A percentile compares a stretch with the other conserved stretches of the same genome.
phyloP scores from a whole-genome alignment of 2,888 invertebrate species.

The Dyspetes luteomarginatus region DNA sequence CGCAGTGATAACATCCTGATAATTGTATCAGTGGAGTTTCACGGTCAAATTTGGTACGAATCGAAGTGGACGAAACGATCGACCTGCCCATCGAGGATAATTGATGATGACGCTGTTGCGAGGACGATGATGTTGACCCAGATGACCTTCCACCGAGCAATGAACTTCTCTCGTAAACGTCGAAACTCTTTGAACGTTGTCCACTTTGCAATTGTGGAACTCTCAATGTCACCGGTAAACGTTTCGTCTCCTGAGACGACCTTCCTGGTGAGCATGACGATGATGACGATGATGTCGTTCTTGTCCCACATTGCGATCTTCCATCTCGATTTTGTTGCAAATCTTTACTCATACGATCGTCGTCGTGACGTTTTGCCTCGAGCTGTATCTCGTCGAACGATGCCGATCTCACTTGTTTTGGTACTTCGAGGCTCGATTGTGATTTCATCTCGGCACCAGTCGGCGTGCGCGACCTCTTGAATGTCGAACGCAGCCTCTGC shows the following conservation, averaged over 20 bases:
- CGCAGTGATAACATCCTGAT: constrained; percentile 91
- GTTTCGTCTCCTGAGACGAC: constrained; percentile 75
- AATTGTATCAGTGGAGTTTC: constrained; percentile 87
- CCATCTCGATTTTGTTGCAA: constrained; percentile 59
- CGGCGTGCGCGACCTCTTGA: constrained; percentile 94
- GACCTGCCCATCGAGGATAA: constrained; percentile 52
- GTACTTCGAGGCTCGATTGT: constrained; percentile 95
- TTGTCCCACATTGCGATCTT: constrained; percentile 59
- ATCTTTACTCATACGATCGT: constrained; percentile 70
- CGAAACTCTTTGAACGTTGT: constrained; percentile 92
- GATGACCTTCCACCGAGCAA: constrained; percentile 66
- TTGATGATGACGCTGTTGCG: constrained; percentile 71
- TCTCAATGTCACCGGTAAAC: constrained; percentile 82
- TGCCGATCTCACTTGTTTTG: constrained; percentile 94
- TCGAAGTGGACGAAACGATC: constrained; percentile 71
- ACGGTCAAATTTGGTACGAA: constrained; percentile 80
- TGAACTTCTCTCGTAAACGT: constrained; percentile 88
- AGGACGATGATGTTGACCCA: constrained; percentile 57
- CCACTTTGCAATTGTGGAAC: constrained; percentile 87
- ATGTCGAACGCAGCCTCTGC: constrained; percentile 93
- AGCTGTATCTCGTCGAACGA: constrained; percentile 95
- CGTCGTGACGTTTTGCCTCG: constrained; percentile 88
- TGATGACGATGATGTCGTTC: constrained; percentile 74
- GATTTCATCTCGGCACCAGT: constrained; percentile 96
- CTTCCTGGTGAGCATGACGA: constrained; percentile 78